Conservation (phyloP, 2,797 vertebrate genomes). For the Squalus acanthias region DNA sequence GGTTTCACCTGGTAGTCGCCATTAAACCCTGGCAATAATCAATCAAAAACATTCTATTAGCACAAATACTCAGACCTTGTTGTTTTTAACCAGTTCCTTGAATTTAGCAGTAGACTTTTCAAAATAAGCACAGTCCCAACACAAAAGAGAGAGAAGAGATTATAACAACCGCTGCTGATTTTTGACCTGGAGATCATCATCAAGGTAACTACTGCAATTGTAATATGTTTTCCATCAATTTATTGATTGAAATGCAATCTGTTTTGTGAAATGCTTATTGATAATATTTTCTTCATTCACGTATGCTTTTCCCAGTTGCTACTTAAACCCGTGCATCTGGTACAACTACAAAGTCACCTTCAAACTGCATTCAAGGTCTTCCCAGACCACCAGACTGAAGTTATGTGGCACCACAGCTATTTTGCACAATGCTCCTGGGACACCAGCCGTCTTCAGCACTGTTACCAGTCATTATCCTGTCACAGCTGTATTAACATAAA, state of each 20-base stretch:
- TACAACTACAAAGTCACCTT: constrained; percentile 2
- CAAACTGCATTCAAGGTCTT: neutral
- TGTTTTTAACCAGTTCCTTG: neutral
- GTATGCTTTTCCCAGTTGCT: neutral
- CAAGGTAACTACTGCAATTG: neutral
- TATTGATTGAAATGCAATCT: neutral
- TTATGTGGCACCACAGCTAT: neutral
- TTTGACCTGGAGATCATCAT: neutral
- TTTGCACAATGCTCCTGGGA: neutral
- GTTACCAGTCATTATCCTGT: neutral
- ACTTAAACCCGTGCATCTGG: neutral
- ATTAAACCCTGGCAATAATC: neutral
- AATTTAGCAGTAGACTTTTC: neutral
- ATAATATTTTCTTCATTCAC: neutral
- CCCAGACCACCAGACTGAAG: neutral
- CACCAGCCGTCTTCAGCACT: neutral
- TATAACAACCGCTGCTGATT: neutral
- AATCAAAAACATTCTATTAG: neutral
- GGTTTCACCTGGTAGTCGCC: neutral
- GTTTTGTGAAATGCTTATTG: neutral
- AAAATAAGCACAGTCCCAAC: neutral
- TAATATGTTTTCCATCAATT: too few species aligned
- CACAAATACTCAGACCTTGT: neutral
- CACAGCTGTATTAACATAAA: neutral
- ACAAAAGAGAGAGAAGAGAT: neutral